Conservation (phyloP, 64 coral and sea anemone species). For the Astreopora myriophthalma region DNA sequence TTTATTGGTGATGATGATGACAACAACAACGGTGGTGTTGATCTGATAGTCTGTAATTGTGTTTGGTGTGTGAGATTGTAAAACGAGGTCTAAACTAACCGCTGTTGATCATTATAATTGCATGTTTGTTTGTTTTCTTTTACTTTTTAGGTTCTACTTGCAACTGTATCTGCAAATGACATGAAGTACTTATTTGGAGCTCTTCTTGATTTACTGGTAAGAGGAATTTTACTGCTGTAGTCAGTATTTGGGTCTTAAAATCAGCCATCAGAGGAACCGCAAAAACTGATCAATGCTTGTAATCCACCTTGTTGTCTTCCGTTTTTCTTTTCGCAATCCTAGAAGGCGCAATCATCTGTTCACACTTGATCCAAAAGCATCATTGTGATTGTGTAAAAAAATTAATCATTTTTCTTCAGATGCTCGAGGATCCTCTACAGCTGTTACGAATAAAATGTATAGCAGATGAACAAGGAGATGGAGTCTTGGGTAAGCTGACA, state of each 20-base stretch:
- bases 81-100: background rate
- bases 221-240: background rate
- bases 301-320: too few species aligned
- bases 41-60: too few species aligned
- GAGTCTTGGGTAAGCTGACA: constrained; percentile 75
- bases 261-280: too few species aligned
- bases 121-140: background rate
- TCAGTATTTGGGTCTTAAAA: background rate
- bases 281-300: too few species aligned
- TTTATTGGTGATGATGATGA: too few species aligned
- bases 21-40: too few species aligned
- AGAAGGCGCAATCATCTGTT: too few species aligned
- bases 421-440: constrained; percentile 87
- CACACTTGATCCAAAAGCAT: background rate
- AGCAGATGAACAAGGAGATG: constrained; percentile 80
- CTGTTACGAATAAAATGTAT: constrained; percentile 78
- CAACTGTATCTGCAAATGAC: constrained; percentile 88
- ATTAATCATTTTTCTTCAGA: constrained; percentile 39
- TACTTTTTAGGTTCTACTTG: constrained; percentile 62
- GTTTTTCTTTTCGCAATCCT: too few species aligned
- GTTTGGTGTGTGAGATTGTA: too few species aligned
- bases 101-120: background rate
- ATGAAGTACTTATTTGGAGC: constrained; percentile 86
- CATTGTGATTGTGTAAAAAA: too few species aligned
- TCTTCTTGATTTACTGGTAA: constrained; percentile 69